Base-by-base conservation (phyloP, 2,797 vertebrate species). In the Hozukius guyotensis region DNA sequence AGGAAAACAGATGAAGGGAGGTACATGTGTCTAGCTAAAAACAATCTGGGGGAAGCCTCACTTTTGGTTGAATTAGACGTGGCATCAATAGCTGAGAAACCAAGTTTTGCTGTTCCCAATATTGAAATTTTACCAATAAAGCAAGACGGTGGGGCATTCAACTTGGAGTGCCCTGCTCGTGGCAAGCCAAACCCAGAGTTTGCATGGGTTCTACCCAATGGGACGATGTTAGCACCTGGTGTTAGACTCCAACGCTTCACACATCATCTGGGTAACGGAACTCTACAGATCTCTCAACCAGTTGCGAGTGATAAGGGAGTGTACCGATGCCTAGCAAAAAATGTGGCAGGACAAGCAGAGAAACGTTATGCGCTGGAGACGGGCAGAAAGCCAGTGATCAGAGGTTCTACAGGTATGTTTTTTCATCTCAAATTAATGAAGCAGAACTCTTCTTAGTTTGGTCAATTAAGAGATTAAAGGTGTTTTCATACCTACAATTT, bases 261-360 rank as follows among this genome's bases (percentile, higher is more conserved):
- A 55, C 96, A 96, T 85, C 80, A 92, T 75, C 80, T 68, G n/a
- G 86, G 78, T 31, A 96, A 95, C 29, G 96, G 96, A 56, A 96
- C 93, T 66, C 88, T 97, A 56, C 88, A 61, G 65, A 96, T 97
- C 72, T 69, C 69, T 32, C 92, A 86, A 34, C 91, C 94, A 0
- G 77, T 75, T 42, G 72, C 90, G 53, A 80, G 61, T 62, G 96
- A 97, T 83, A 96, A 96, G 81, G 96, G 96, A 53, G 93, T 96
- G 7, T 97, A 96, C 88, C 89, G 95, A 12, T 97, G 96, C 76
- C 78, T 96, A 3, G 96, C 95, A 10, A 96, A 93, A 85, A 96
- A 97, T 75, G 90, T 95, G 46, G 96, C 96, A 18, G 96, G 96
- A 70, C 95, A 95, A 90, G 95, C 94, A 1, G 96, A 97, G 84